A percentile compares a stretch with the other conserved stretches of the same genome.
Evolutionary conservation across 2,113 vertebrate species (phyloP).

Genomic region (Ctenodactylus gundi): DNA sequence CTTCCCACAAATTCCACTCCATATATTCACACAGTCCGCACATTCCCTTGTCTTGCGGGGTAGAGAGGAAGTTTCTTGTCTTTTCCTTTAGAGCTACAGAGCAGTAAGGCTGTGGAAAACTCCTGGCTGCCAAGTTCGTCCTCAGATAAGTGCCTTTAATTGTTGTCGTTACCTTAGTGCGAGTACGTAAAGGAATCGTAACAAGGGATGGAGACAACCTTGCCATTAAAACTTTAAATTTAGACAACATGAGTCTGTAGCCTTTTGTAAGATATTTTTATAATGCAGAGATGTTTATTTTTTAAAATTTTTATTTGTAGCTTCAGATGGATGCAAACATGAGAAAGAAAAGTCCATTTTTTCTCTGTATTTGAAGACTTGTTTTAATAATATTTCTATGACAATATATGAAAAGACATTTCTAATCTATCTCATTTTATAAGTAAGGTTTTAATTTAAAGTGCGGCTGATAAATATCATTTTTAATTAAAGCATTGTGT

Average conservation of each 20-base stretch:
- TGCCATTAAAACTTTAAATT: background rate
- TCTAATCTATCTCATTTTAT: background rate
- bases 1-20: fast-evolving
- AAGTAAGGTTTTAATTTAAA: background rate
- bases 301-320: background rate
- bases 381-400: no score
- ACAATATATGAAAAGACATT: no score
- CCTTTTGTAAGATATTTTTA: background rate
- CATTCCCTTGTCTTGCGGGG: background rate
- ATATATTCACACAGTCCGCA: background rate
- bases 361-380: no score
- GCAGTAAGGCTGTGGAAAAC: no score
- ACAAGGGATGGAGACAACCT: background rate
- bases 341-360: background rate
- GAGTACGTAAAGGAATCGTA: background rate
- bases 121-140: no score
- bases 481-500: background rate
- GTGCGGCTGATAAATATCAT: background rate
- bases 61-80: background rate
- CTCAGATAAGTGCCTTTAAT: background rate
- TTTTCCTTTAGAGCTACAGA: background rate
- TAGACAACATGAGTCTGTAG: background rate
- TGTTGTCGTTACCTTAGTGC: no score
- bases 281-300: background rate
- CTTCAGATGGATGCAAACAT: background rate